Base-by-base conservation (phyloP, 2,888 invertebrate species). In the Drosophila antonietae region DNA sequence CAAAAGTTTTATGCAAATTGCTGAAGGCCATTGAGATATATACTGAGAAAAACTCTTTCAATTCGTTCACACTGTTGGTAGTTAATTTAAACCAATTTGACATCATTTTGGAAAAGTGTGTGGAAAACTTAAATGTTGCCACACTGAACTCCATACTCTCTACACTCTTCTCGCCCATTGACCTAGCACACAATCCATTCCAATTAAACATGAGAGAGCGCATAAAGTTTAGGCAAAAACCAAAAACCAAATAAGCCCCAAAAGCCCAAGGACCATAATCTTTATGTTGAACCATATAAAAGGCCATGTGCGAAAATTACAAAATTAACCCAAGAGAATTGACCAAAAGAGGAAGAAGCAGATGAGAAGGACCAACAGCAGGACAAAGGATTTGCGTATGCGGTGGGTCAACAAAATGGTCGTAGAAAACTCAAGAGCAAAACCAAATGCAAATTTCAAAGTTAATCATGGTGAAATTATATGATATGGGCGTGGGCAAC, bases 391-490 rank as follows among this genome's bases (percentile, higher is more conserved):
- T 69, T 47, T 39, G 3, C 47, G 37, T 67, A 73, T 83, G 81
- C 66, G 71, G 78, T 46, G 73, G 83, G 88, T 86, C 86, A 84
- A 77, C 83, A 77, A 77, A 85, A 83, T 80, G 77, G 74, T 73
- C 43, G 62, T 60, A 57, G 64, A 56, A 37, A 53, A 59, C 18
- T 53, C 31, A 44, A 35, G 28, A 61, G 60, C 65, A 41, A 46
- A 44, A 44, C 53, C 43, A 63, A 75, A 84, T 89, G 84, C 88
- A 84, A 84, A 84, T 84, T 84, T 82, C 77, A 69, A 89, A 84
- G 88, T 89, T 84, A 84, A 84, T 84, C 84, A 84, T 89, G 89
- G 68, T 67, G 69, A 89, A 89, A 84, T 84, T 84, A 89, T 80
- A 82, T 77, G 68, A 68, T 64, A 49, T 41, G 31, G 41, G 41